Base-by-base conservation (phyloP, 2,797 vertebrate species). In the Melanogrammus aeglefinus region DNA sequence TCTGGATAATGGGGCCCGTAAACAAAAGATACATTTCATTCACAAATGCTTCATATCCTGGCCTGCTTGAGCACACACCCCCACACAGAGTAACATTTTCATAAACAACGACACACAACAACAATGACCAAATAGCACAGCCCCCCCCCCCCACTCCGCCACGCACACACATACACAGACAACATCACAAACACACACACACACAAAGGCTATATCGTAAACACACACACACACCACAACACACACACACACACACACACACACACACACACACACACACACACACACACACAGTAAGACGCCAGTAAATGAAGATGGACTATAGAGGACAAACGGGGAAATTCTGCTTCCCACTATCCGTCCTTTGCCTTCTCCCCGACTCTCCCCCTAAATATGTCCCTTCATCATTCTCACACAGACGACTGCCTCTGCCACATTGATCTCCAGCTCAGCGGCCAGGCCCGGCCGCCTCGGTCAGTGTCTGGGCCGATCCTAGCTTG, bases 21-120 rank as follows among this genome's bases (percentile, higher is more conserved):
- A 92, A 92, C 88, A 92, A 92, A 90, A 83, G 87, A 90, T 89
- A 89, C 88, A 90, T 91, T 91, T 90, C 85, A 88, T 91, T 91
- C 86, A 89, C 57, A 76, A 86, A 82, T 86, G 84, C 83, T 73
- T 88, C 51, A 0, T 73, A 86, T 87, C 77, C 74, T 81, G 33
- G 81, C 74, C 33, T 73, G 39, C n/a, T 16, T 18, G 47, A 7
- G 41, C 51, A 44, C 35, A 66, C 63, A 29, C 72, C 73, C 16
- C 76, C 76, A 78, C 18, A 75, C 38, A 10, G 38, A 39, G 0
- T 39, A 39, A 39, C 38, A 39, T 39, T 39, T 39, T 39, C 38
- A 39, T 39, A 39, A 39, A 9, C 38, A 39, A 39, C 9, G 38
- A 10, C 38, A 9, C 38, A 7, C 38, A 39, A 33, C 36, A 38